Conservation (phyloP, 2,113 vertebrate genomes). For the Leiothrix lutea region DNA sequence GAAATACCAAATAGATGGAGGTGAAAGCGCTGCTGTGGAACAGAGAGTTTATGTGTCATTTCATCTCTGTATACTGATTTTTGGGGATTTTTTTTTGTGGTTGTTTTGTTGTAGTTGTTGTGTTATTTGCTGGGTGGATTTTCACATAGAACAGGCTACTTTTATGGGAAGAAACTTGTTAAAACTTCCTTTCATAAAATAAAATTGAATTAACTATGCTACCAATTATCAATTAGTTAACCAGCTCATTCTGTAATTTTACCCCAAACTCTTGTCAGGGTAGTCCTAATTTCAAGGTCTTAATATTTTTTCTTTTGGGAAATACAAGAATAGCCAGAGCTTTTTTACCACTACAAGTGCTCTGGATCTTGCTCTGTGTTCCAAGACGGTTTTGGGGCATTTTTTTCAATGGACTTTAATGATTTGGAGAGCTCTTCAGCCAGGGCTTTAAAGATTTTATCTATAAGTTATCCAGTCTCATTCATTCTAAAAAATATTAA, state of each 20-base stretch:
- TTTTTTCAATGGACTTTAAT: neutral
- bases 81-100: neutral
- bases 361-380: neutral
- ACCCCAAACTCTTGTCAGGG: neutral
- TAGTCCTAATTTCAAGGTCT: neutral
- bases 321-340: neutral
- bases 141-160: neutral
- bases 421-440: neutral
- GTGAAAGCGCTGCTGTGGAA: neutral
- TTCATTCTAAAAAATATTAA: neutral
- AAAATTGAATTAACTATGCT: neutral
- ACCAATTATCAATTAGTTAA: neutral
- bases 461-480: neutral
- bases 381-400: neutral
- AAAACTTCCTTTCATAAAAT: neutral
- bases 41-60: neutral
- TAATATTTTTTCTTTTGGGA: neutral
- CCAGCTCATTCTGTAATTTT: neutral
- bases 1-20: neutral
- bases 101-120: neutral
- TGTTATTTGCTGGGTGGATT: accelerated
- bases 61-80: neutral
- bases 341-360: neutral
- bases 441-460: neutral
- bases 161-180: neutral